Conservation (phyloP, 2,888 invertebrate species). For the Willowsia nigromaculata region DNA sequence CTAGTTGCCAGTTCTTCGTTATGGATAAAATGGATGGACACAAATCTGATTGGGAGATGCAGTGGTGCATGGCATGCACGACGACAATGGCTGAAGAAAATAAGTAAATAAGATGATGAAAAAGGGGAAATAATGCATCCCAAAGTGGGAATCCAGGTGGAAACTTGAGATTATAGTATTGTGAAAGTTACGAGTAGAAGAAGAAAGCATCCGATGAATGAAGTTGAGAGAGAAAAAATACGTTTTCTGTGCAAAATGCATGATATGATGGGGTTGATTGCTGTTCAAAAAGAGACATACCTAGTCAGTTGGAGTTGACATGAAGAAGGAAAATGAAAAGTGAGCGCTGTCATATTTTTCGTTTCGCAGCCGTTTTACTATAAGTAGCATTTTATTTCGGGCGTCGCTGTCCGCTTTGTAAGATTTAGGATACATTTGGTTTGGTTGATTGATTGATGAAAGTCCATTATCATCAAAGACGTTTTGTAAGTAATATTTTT, state of each 20-base stretch:
- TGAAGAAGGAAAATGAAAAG: slow-evolving; percentile 57
- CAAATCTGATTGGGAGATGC: slow-evolving; percentile 39
- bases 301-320: slow-evolving; percentile 45
- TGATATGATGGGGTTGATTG: neutral
- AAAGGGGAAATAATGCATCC: slow-evolving; percentile 11
- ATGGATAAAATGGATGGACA: neutral
- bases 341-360: slow-evolving; percentile 63
- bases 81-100: slow-evolving; percentile 36
- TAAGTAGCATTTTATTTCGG: too few species aligned
- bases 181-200: neutral
- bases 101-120: neutral
- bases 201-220: neutral
- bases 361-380: neutral
- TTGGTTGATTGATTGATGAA: slow-evolving; percentile 54
- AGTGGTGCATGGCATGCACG: slow-evolving; percentile 35
- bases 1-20: neutral
- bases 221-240: neutral
- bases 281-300: neutral
- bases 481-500: neutral
- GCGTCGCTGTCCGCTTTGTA: neutral
- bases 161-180: slow-evolving; percentile 65
- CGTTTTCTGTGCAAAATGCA: slow-evolving; percentile 28
- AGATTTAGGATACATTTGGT: neutral
- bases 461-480: slow-evolving; percentile 58
- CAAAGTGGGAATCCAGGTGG: slow-evolving; percentile 70